These are phyloP conservation scores for Aphodius granarius DNA, from an alignment of 2,888 invertebrate genomes.

Conservation along the genomic window DNA sequence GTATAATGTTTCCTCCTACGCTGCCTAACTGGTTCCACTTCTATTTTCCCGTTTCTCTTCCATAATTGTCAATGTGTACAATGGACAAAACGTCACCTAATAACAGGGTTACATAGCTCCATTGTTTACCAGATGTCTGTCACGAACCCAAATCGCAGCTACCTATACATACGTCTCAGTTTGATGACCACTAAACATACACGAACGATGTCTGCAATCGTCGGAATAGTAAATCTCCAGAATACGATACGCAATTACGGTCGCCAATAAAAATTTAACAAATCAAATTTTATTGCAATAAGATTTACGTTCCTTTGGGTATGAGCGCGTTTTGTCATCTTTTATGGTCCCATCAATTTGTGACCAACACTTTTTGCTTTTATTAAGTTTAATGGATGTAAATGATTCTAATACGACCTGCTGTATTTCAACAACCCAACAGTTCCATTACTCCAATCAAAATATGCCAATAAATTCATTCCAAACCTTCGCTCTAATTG, in stretches of 20 bases:
- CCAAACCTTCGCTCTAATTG: not conserved
- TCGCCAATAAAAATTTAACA: slow-evolving; percentile 28
- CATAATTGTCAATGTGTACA: slow-evolving; percentile 17
- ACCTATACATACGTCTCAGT: not conserved
- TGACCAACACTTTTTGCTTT: slow-evolving; percentile 3
- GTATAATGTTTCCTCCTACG: slow-evolving; percentile 49
- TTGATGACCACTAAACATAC: slow-evolving; percentile 22
- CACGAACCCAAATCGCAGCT: slow-evolving; percentile 5
- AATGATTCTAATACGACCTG: slow-evolving; percentile 8
- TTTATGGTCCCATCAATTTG: slow-evolving; percentile 21
- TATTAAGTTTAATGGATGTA: slow-evolving; percentile 7
- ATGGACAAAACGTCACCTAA: slow-evolving; percentile 11
- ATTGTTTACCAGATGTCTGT: not conserved
- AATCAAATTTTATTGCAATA: slow-evolving; percentile 26
- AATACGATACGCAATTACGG: slow-evolving; percentile 17
- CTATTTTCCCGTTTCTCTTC: slow-evolving; percentile 23
- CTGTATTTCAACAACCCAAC: not conserved
- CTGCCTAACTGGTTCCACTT: slow-evolving; percentile 44
- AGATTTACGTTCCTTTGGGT: slow-evolving; percentile 23
- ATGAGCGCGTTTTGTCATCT: slow-evolving; percentile 17
- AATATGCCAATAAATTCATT: not conserved
- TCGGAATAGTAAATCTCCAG: slow-evolving; percentile 20
- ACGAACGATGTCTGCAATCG: slow-evolving; percentile 16
- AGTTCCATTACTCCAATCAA: not conserved
- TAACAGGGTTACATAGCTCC: not conserved